phyloP scores from a whole-genome alignment of 2,888 invertebrate genomes.

The Shargacucullia verbasci region DNA sequence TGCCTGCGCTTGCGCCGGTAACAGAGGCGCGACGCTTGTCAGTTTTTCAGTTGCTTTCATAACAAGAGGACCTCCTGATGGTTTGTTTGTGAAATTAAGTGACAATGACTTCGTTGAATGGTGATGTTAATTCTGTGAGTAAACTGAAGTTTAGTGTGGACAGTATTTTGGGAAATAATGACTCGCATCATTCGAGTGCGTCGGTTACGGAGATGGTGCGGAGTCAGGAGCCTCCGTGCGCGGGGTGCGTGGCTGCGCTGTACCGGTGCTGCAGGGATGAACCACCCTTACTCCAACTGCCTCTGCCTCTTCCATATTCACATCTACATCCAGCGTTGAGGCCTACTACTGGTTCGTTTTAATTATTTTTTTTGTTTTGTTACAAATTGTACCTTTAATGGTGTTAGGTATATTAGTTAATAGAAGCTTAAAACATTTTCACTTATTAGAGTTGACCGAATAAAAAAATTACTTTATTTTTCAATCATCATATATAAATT shows the following conservation, averaged over 20 bases:
- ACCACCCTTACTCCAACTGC: conserved; percentile 77
- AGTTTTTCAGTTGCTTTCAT: conserved; percentile 79
- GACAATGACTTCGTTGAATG: conserved; percentile 79
- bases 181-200: conserved; percentile 47
- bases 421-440: no score
- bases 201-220: conserved; percentile 64
- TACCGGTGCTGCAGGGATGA: conserved; percentile 90
- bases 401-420: no score
- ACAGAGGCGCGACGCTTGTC: conserved; percentile 63
- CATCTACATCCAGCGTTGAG: conserved; percentile 84
- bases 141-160: conserved; percentile 92
- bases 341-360: conserved; percentile 77
- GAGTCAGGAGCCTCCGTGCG: conserved; percentile 85
- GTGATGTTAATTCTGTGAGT: conserved; percentile 73
- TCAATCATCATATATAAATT: no score
- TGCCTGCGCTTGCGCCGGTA: conserved; percentile 76
- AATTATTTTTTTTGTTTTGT: no score
- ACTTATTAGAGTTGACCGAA: no score
- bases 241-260: conserved; percentile 91
- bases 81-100: conserved; percentile 61
- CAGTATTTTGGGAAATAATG: conserved; percentile 90
- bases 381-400: no score
- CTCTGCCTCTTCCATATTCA: conserved; percentile 77
- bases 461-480: no score
- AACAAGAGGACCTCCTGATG: conserved; percentile 59